Conservation (phyloP, 2,113 vertebrate species). For the Echinops telfairi region DNA sequence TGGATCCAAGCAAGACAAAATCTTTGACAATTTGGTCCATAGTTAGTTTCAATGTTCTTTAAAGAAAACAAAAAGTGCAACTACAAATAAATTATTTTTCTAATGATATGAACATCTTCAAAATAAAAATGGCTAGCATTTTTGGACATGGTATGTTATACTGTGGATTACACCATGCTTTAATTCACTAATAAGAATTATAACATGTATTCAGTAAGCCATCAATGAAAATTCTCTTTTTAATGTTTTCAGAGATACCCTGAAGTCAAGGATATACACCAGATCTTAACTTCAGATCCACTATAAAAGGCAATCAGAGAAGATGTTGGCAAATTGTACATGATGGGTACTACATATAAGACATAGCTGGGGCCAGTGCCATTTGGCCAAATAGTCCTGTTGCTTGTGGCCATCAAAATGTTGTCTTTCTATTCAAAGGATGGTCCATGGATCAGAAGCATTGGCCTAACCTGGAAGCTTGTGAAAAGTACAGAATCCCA, state of each 20-base stretch:
- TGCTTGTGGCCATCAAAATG: background rate
- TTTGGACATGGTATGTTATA: background rate
- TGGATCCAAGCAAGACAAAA: too few species aligned
- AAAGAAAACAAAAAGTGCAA: background rate
- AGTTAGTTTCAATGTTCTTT: too few species aligned
- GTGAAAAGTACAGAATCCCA: constrained; percentile 30
- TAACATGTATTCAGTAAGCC: constrained; percentile 6
- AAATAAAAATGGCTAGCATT: constrained; percentile 55
- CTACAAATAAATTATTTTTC: constrained; percentile 26
- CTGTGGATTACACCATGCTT: background rate
- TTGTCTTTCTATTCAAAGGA: background rate
- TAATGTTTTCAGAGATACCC: background rate
- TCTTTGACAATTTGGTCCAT: too few species aligned
- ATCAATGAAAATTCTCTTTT: constrained; percentile 32
- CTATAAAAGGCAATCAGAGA: background rate
- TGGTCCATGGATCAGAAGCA: background rate
- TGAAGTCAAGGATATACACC: constrained; percentile 35
- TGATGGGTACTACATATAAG: background rate
- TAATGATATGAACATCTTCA: constrained; percentile 24
- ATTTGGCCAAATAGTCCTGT: background rate
- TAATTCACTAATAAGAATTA: constrained; percentile 43
- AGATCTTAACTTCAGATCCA: background rate
- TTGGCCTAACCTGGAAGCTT: background rate
- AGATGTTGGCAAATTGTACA: background rate
- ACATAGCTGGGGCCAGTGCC: background rate